phyloP scores from a whole-genome alignment of 2,113 vertebrate genomes.

The Sminthopsis crassicaudata region DNA sequence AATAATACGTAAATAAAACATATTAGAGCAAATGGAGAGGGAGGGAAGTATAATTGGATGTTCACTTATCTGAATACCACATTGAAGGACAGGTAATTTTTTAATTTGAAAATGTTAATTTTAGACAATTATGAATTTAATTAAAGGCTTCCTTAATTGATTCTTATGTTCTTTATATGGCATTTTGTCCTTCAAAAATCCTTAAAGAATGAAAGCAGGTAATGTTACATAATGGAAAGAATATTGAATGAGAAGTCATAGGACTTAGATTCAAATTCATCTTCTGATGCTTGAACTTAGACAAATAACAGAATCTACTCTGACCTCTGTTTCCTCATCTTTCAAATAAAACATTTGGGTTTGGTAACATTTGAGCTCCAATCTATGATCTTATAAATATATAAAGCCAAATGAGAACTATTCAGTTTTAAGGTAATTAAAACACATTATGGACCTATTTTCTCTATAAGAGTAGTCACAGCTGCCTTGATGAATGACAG shows the following conservation, averaged over 20 bases:
- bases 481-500: neutral
- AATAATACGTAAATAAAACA: neutral
- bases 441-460: conserved; percentile 41
- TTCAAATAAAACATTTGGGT: neutral
- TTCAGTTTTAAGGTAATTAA: conserved; percentile 34
- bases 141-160: neutral
- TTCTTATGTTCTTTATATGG: neutral
- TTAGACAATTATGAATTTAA: neutral
- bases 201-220: neutral
- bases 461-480: neutral
- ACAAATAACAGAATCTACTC: neutral
- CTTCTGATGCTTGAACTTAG: neutral
- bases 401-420: neutral
- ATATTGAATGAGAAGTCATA: neutral
- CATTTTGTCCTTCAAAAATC: neutral
- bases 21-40: neutral
- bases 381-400: neutral
- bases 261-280: neutral
- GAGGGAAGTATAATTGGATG: neutral
- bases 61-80: neutral
- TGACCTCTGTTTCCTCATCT: neutral
- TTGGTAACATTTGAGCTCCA: neutral
- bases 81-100: neutral
- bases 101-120: neutral
- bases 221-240: neutral